Conservation (phyloP, 2,797 vertebrate species). For the Pseudochirops cupreus region DNA sequence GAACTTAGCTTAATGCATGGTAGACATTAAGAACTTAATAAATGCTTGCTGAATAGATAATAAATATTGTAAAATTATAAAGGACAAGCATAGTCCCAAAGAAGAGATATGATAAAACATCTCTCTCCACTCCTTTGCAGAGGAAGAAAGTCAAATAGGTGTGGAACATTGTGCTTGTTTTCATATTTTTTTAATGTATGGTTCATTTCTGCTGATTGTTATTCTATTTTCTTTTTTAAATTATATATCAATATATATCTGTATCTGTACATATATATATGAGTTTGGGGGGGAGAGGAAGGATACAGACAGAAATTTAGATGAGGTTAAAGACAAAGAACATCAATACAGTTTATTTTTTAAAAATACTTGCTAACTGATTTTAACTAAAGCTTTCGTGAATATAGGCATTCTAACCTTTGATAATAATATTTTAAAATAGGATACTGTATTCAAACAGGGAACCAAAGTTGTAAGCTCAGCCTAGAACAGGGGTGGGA, state of each 20-base stretch:
- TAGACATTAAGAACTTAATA: neutral
- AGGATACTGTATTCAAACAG: neutral
- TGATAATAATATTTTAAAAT: neutral
- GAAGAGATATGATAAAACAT: neutral
- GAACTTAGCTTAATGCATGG: neutral
- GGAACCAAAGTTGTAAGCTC: neutral
- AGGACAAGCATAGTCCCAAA: neutral
- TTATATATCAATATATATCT: neutral
- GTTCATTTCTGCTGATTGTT: neutral
- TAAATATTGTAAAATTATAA: neutral
- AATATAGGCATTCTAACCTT: neutral
- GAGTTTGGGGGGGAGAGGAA: neutral
- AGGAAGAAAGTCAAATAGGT: neutral
- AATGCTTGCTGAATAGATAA: neutral
- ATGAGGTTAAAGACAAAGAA: neutral
- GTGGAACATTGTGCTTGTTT: neutral
- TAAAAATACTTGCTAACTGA: neutral
- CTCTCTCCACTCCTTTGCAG: neutral
- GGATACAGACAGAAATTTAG: neutral
- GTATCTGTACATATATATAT: neutral
- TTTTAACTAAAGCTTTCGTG: neutral
- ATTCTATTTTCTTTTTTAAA: neutral
- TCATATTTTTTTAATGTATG: neutral
- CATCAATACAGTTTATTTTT: neutral
- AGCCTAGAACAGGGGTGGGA: too few relatives aligned